Conservation (phyloP, 1,140 invertebrate species). For the Coptotermes formosanus region DNA sequence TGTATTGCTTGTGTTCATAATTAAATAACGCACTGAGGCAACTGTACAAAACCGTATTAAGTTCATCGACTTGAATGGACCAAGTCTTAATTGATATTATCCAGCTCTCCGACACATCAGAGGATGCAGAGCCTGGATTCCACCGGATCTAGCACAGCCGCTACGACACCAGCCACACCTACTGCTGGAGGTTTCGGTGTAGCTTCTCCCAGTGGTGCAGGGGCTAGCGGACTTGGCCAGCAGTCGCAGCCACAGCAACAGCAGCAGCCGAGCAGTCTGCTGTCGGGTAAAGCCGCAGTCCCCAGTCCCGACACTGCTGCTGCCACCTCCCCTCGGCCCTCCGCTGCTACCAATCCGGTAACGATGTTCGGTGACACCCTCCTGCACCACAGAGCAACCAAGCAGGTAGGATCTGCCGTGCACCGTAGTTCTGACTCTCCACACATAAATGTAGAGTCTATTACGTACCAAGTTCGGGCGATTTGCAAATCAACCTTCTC, state of each 20-base stretch:
- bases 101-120: conserved; percentile 30
- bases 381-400: conserved; percentile 48
- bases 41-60: too few species aligned
- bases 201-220: background rate
- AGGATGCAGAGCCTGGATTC: conserved; percentile 27
- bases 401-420: conserved; percentile 46
- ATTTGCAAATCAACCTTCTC: background rate
- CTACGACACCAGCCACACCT: conserved; percentile 36
- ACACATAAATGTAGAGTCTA: too few species aligned
- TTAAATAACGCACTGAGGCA: too few species aligned
- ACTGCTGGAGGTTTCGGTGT: conserved; percentile 35
- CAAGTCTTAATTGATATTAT: too few species aligned
- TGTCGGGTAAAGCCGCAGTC: conserved; percentile 33
- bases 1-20: too few species aligned
- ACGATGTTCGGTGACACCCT: conserved; percentile 59
- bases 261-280: conserved; percentile 35
- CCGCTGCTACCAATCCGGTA: conserved; percentile 43
- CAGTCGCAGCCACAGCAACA: conserved; percentile 33
- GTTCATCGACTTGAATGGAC: too few species aligned
- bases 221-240: background rate
- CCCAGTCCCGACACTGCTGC: conserved; percentile 51
- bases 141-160: conserved; percentile 20
- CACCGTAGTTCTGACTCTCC: background rate
- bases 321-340: conserved; percentile 51
- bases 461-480: background rate